These are phyloP conservation scores for Trachelus stipa DNA, from an alignment of 2,888 invertebrate genomes.

Conservation along the genomic window DNA sequence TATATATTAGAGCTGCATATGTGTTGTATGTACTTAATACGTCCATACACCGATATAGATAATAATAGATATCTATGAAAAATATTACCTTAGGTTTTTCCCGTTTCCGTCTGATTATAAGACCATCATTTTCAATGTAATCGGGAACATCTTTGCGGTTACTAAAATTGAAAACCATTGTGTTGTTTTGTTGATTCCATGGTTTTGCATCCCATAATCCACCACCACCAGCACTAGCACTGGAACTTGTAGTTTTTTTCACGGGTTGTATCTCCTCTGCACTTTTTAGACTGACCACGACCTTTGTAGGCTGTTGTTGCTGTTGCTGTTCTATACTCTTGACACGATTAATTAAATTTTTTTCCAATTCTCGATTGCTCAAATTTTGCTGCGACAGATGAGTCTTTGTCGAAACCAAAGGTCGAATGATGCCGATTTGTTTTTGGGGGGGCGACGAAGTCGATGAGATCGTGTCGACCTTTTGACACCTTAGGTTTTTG, in stretches of 20 bases:
- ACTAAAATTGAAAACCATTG: constrained; percentile 89
- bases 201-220: constrained; percentile 66
- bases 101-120: constrained; percentile 76
- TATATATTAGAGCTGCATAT: background rate
- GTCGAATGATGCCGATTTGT: constrained; percentile 70
- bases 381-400: constrained; percentile 64
- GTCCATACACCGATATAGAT: background rate
- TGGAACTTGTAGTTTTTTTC: constrained; percentile 46
- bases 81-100: constrained; percentile 80
- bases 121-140: constrained; percentile 91
- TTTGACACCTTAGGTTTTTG: constrained; percentile 52
- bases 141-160: constrained; percentile 88
- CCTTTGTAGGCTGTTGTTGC: constrained; percentile 58
- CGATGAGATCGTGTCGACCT: constrained; percentile 42
- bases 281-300: constrained; percentile 65
- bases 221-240: constrained; percentile 30
- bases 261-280: constrained; percentile 62
- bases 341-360: constrained; percentile 76
- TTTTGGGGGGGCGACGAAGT: constrained; percentile 59
- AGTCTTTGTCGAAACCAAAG: constrained; percentile 65
- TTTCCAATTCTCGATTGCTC: constrained; percentile 75
- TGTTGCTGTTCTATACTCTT: constrained; percentile 69
- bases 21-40: background rate
- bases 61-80: background rate
- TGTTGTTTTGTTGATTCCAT: constrained; percentile 74